Percentiles rank a stretch among this genome's conserved stretches.
Evolutionary conservation across 2,113 vertebrate species (phyloP).

Genomic region (Patagioenas fasciata): DNA sequence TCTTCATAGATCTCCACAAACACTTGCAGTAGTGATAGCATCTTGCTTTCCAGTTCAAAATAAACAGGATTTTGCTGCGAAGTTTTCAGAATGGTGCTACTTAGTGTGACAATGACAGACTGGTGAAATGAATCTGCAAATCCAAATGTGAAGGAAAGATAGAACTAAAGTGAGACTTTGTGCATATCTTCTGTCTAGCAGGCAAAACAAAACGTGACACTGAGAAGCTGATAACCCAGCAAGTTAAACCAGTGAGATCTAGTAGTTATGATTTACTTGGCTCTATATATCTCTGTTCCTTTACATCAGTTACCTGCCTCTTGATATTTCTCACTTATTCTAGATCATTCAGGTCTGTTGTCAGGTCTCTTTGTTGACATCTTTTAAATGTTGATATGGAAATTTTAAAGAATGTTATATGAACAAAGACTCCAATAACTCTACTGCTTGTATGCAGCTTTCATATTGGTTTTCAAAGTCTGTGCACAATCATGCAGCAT

Average conservation of each 20-base stretch:
- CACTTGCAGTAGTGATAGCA: background rate
- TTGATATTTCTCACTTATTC: background rate
- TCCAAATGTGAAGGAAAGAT: background rate
- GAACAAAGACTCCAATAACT: background rate
- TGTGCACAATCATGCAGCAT: background rate
- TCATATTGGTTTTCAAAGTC: background rate
- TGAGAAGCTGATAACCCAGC: background rate
- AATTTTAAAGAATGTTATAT: background rate
- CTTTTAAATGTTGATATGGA: background rate
- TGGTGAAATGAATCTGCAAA: background rate
- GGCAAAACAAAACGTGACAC: background rate
- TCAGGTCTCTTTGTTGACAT: background rate
- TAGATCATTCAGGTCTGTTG: background rate
- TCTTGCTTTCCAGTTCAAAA: background rate
- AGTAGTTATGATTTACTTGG: background rate
- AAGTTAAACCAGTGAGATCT: no score
- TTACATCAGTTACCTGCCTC: background rate
- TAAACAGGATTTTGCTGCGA: background rate
- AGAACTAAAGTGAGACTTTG: background rate
- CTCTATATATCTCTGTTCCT: background rate
- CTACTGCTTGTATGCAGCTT: background rate
- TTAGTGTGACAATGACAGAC: background rate
- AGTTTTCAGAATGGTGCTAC: background rate
- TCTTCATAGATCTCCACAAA: background rate
- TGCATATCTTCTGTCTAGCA: background rate